phyloP scores from a whole-genome alignment of 1,140 invertebrate species.

The Thalassaphorura encarpata region DNA sequence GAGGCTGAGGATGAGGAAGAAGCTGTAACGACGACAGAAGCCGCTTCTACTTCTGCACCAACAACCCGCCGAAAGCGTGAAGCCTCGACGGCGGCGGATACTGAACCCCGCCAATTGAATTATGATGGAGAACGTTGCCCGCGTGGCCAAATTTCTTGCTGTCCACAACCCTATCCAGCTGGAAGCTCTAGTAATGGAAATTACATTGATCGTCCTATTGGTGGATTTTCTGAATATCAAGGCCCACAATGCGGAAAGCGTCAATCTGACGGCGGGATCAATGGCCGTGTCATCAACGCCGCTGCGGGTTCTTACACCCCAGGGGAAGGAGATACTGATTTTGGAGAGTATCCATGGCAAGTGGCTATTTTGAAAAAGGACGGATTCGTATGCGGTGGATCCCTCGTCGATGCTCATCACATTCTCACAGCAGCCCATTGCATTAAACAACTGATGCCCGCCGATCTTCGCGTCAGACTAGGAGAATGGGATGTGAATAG shows the following conservation, averaged over 20 bases:
- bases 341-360: conserved; percentile 87
- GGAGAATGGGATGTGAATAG: conserved; percentile 94
- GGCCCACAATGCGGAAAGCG: conserved; percentile 54
- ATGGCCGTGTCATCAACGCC: conserved; percentile 78
- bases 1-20: neutral
- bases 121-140: conserved; percentile 4
- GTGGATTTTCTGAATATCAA: neutral
- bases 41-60: conserved; percentile 1
- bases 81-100: neutral
- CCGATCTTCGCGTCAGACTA: conserved; percentile 69
- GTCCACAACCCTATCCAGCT: conserved; percentile 9
- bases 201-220: neutral
- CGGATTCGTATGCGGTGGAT: conserved; percentile 78
- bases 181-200: neutral
- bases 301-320: conserved; percentile 42
- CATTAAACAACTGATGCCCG: conserved; percentile 32
- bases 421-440: conserved; percentile 60
- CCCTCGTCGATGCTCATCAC: conserved; percentile 67
- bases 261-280: conserved; percentile 69
- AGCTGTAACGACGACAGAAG: neutral
- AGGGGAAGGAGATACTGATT: conserved; percentile 80
- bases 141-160: conserved; percentile 23
- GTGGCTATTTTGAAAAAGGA: conserved; percentile 83
- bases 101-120: neutral
- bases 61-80: neutral